phyloP scores from a whole-genome alignment of 2,888 invertebrate genomes.

The Agriopis aurantiaria region DNA sequence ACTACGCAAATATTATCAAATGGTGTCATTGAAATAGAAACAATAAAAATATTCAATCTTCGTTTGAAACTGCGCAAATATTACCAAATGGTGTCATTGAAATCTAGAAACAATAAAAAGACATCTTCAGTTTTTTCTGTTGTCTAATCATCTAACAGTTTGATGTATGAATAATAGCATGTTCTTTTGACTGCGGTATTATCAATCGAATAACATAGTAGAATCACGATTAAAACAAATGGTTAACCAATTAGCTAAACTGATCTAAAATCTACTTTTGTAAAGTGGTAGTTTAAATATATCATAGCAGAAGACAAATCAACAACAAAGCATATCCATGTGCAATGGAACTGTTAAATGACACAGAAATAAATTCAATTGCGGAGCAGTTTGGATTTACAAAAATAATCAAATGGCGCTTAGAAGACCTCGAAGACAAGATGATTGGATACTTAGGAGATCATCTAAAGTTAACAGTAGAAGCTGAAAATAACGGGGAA shows the following conservation, averaged over 20 bases:
- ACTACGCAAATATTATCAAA: neutral
- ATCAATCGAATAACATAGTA: neutral
- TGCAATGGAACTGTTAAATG: slow-evolving; percentile 62
- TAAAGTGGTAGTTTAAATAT: neutral
- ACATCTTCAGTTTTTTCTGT: too few species aligned
- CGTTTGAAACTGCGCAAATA: neutral
- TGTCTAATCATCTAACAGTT: too few species aligned
- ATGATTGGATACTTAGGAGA: slow-evolving; percentile 75
- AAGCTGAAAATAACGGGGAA: slow-evolving; percentile 51
- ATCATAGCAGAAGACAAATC: neutral
- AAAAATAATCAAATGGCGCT: slow-evolving; percentile 57
- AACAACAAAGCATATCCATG: neutral
- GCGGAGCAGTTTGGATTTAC: slow-evolving; percentile 54
- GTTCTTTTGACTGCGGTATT: neutral
- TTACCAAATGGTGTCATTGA: neutral
- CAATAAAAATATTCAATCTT: neutral
- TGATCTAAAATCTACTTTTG: neutral
- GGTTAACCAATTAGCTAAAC: too few species aligned
- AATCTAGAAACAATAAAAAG: neutral
- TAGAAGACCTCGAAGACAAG: slow-evolving; percentile 64
- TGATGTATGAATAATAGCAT: neutral
- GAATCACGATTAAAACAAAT: neutral
- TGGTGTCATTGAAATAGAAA: neutral
- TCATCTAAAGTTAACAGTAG: slow-evolving; percentile 66
- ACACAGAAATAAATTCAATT: slow-evolving; percentile 61